These are phyloP conservation scores for Gasterosteus aculeatus DNA, from an alignment of 2,113 vertebrate genomes.

Conservation along the genomic window DNA sequence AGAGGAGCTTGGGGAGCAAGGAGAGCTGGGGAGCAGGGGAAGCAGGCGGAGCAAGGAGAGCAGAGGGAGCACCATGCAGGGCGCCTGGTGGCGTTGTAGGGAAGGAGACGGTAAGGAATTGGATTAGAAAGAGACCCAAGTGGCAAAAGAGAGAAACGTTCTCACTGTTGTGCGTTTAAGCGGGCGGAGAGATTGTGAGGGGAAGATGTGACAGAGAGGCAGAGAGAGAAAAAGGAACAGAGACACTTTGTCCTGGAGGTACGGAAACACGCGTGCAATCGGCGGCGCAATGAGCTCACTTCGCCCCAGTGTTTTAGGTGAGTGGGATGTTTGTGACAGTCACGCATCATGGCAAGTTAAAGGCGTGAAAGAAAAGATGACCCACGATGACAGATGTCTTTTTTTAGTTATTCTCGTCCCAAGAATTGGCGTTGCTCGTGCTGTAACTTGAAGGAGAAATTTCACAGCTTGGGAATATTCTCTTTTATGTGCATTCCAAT, in stretches of 20 bases:
- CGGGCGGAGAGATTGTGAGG: conserved; percentile 23
- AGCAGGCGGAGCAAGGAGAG: neutral
- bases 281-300: conserved; percentile 52
- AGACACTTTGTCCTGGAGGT: conserved; percentile 46
- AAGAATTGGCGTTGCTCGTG: conserved; percentile 40
- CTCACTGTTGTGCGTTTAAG: conserved; percentile 11
- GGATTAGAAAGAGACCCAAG: conserved; percentile 60
- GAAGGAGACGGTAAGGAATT: conserved; percentile 41
- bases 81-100: conserved; percentile 35
- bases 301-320: conserved; percentile 34
- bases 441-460: conserved; percentile 67
- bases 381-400: conserved; percentile 56
- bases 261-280: conserved; percentile 21
- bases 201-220: conserved; percentile 19
- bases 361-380: conserved; percentile 64
- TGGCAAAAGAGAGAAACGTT: conserved; percentile 20
- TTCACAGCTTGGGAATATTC: conserved; percentile 70
- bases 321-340: conserved; percentile 62
- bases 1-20: no score
- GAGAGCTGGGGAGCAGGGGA: no score
- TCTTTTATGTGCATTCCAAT: conserved; percentile 67
- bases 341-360: conserved; percentile 43
- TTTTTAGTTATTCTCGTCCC: conserved; percentile 51
- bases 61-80: conserved; percentile 28
- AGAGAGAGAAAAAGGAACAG: neutral